Evolutionary conservation across 1,140 invertebrate species (phyloP), one percentile per base, ranked within the genome.

Genomic region (Atta colombica): DNA sequence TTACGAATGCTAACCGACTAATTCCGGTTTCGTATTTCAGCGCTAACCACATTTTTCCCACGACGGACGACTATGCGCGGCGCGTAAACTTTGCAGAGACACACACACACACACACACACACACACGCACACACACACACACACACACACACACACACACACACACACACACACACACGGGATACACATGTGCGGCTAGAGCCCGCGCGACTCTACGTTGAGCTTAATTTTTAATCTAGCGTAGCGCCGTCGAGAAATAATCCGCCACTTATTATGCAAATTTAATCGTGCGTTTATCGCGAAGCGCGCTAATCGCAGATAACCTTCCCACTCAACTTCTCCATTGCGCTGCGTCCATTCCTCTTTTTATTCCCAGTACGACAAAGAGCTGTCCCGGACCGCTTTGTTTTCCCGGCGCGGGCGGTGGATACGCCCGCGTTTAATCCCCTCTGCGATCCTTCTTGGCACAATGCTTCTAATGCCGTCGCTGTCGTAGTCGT

Each of bases 151-250:
- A 68, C 7, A 12, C 4, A 68, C 65, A 39, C 31, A 2, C 28
- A 28, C 0, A 4, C 3, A 31, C 2, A 2, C 10, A 68, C 7
- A 12, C 4, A 68, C n/a, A 7, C 4, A 21, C 7, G 4, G 5
- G 18, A 39, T 21, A 39, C 35, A 39, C 35, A 39, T 35, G 10
- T 45, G n/a, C 12, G 35, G 8, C 8, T 35, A 74, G 31, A 58
- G 28, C 18, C 25, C 35, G 16, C 35, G 4, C 16, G 16, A 21
- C n/a, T 82, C 51, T 75, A 77, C 61, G 75, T 72, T 63, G 80
- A 72, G 88, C 88, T 89, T 89, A 89, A 89, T 89, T 89, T 89
- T 89, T 89, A 89, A 89, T 89, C 88, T 65, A 31, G 65, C 84
- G 39, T 81, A 77, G 55, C 21, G 21, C 16, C 68, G 69, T 51